These are phyloP conservation scores for Mus minutoides DNA, from an alignment of 2,797 vertebrate species.

Conservation along the genomic window DNA sequence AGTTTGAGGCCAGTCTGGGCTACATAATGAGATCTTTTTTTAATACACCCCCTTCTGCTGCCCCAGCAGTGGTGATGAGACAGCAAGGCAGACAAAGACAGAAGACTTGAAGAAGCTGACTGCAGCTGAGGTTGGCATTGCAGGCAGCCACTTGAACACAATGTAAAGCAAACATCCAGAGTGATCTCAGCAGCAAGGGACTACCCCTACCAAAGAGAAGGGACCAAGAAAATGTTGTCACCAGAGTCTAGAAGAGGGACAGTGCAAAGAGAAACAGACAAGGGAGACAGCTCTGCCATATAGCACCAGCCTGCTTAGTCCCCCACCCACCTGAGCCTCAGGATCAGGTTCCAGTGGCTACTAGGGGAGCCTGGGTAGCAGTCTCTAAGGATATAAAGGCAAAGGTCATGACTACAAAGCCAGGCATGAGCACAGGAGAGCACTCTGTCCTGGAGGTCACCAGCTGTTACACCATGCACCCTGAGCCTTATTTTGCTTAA, in stretches of 20 bases:
- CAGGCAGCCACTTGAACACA: not conserved
- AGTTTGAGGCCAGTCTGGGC: not conserved
- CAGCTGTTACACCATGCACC: not conserved
- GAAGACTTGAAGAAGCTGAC: not conserved
- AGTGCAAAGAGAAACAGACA: not conserved
- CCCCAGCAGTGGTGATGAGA: not conserved
- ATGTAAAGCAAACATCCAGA: not conserved
- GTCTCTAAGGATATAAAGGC: not conserved
- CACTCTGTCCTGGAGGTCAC: not conserved
- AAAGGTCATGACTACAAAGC: not conserved
- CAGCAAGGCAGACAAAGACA: not conserved
- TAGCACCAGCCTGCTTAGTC: not conserved
- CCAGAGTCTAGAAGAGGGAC: not conserved
- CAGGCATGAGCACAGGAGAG: not conserved
- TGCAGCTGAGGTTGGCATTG: not conserved
- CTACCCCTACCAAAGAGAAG: not conserved
- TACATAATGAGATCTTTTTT: not conserved
- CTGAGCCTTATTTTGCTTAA: not conserved
- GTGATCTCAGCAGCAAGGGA: not conserved
- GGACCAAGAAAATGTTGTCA: not conserved
- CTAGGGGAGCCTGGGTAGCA: not conserved
- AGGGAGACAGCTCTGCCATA: not conserved
- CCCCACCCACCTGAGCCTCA: not conserved
- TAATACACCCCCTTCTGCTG: not conserved
- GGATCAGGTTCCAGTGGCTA: not conserved